Base-by-base conservation (phyloP, 2,113 vertebrate genomes). In the Callipepla californica region DNA sequence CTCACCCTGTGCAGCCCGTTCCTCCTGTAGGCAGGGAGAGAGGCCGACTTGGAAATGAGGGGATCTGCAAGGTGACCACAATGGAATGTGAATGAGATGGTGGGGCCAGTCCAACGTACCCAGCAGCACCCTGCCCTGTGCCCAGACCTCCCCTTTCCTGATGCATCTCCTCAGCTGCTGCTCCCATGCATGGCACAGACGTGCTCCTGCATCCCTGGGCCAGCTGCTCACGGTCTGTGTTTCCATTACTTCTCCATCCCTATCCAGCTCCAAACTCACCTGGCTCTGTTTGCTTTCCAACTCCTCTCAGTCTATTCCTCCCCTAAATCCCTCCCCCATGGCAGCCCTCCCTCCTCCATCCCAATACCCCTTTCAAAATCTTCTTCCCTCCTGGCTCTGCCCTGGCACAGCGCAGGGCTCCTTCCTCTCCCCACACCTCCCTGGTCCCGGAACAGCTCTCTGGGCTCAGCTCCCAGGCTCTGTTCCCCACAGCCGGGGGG, bases 1-100 rank as follows among this genome's bases (percentile, higher is more conserved):
- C 97, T 98, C 94, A 99, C 99, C 98, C 99, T 98, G 95, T 99
- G 99, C 67, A 99, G 96, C 85, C 99, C 98, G 0, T 99, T 99
- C 94, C 98, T 98, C 93, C 99, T 98, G 94, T 99, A 99, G 93
- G 98, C 99, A 87, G 99, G 99, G 36, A 99, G 98, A 23, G 99
- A 99, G 38, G 99, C 98, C 0, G 99, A 99, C 94, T 99, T 99
- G 22, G 98, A 99, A 91, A 98, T 98, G 93, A 99, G 98, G 5
- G 98, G 98, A 96, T 99, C 99, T 99, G 96, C 61, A 97, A 83
- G 87, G 68, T 67, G 97, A 58, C 84, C 96, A 87, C 63, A 57
- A 62, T 59, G 30, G 38, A 26, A 30, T 32, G 20, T 88, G 18
- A 87, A 17, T 6, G 62, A 51, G 42, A 78, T 42, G 1, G 14